Evolutionary conservation across 2,797 vertebrate species (phyloP), one percentile per base, ranked within the genome.

Genomic region (Anguilla anguilla): DNA sequence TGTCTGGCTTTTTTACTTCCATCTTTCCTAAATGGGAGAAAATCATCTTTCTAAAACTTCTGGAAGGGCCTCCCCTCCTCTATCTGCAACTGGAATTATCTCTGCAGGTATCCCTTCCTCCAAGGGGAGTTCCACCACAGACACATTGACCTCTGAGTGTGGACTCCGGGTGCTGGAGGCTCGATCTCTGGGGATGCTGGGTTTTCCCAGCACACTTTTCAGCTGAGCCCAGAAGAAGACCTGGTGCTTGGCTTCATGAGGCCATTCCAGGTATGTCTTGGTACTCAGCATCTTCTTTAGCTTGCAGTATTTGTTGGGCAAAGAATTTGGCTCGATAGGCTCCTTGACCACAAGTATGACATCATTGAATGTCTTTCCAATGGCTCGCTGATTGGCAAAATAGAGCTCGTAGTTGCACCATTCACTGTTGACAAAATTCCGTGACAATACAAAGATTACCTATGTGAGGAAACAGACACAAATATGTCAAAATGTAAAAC

Each of bases 321-420:
- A 88, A 0, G 95, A 96, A 64, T 86, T 90, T 0, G 94, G 93
- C 0, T 96, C 95, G 0, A 98, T 95, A 88, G 96, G 94, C 81
- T 98, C 97, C 92, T 96, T 97, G 49, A 98, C 93, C 89, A 98
- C 95, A 0, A 97, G 91, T 53, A 98, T 95, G 85, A 97, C 95
- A 0, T 97, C 97, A 15, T 93, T 95, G 10, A 96, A 96, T 2
- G 94, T 95, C 90, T 97, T 95, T 2, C 96, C 96, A 88, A 97
- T 96, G 0, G 96, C 94, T 74, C 97, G 95, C 90, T 98, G 97
- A 92, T 98, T 97, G 53, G 97, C 95, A 0, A 98, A 98, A 94
- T 97, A 98, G 43, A 97, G 95, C 93, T 98, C 97, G 0, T 97
- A 97, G 93, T 97, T 98, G 93, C 97, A 98, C 97, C 97, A 98